These are phyloP conservation scores for Melitaea athalia DNA, from an alignment of 2,888 invertebrate genomes.

Conservation along the genomic window DNA sequence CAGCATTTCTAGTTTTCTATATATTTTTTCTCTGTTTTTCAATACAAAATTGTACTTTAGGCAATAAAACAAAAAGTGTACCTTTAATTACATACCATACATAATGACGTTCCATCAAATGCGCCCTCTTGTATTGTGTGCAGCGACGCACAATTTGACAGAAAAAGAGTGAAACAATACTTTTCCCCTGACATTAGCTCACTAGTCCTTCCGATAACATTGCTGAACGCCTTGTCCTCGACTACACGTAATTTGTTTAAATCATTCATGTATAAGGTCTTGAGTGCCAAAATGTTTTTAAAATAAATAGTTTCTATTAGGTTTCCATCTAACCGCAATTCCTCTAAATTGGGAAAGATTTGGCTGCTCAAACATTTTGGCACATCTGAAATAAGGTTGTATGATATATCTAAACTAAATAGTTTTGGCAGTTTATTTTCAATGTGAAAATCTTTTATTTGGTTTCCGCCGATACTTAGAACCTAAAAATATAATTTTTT, in stretches of 20 bases:
- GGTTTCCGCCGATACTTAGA: constrained; percentile 72
- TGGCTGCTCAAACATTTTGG: constrained; percentile 69
- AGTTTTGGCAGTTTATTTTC: constrained; percentile 68
- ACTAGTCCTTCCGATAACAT: constrained; percentile 64
- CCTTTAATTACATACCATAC: constrained; percentile 76
- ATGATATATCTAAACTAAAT: constrained; percentile 76
- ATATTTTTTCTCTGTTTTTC: background rate
- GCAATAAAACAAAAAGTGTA: background rate
- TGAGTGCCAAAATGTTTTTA: constrained; percentile 68
- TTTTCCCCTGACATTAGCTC: constrained; percentile 52
- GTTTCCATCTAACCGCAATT: constrained; percentile 79
- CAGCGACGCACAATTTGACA: constrained; percentile 73
- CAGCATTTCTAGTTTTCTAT: no score
- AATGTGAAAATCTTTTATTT: constrained; percentile 71
- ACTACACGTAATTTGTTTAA: constrained; percentile 58
- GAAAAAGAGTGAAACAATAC: constrained; percentile 74
- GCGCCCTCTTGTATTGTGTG: constrained; percentile 67
- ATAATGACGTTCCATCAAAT: constrained; percentile 76
- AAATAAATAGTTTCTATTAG: constrained; percentile 75
- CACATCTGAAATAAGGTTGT: constrained; percentile 71
- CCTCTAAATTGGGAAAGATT: constrained; percentile 74
- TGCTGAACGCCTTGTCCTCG: constrained; percentile 74
- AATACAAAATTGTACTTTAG: background rate
- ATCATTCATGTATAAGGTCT: constrained; percentile 70
- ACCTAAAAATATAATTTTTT: constrained; percentile 57